A percentile compares a stretch with the other conserved stretches of the same genome.
phyloP scores from a whole-genome alignment of 2,888 invertebrate species.

The Oscheius sp. region DNA sequence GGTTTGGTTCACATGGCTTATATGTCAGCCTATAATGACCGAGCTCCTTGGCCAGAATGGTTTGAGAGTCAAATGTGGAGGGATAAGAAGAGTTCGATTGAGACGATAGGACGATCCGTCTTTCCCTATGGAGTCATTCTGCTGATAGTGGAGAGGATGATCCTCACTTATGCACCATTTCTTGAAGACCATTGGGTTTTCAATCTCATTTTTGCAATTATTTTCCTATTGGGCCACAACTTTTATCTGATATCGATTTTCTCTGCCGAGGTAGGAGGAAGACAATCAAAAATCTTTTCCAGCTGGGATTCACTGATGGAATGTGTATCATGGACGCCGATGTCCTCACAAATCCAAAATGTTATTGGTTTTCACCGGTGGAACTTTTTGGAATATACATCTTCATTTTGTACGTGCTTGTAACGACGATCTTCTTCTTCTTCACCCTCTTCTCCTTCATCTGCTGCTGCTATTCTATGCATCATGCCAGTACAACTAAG shows the following conservation, averaged over 20 bases:
- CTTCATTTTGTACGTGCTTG: constrained; percentile 32
- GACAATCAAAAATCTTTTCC: not conserved
- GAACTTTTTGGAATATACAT: constrained; percentile 45
- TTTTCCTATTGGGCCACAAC: constrained; percentile 41
- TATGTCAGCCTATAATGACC: constrained; percentile 23
- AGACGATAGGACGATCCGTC: constrained; percentile 41
- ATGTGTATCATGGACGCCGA: not conserved
- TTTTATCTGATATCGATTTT: too few relatives aligned
- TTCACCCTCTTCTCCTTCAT: constrained; percentile 46
- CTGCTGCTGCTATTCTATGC: constrained; percentile 36
- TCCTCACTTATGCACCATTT: constrained; percentile 39
- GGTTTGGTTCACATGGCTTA: constrained; percentile 44
- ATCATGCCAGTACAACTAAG: too few relatives aligned
- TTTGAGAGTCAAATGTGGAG: constrained; percentile 42
- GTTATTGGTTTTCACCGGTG: constrained; percentile 27
- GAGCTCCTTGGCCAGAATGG: constrained; percentile 45
- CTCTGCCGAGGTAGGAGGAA: constrained; percentile 41
- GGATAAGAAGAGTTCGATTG: constrained; percentile 36
- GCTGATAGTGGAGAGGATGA: constrained; percentile 38
- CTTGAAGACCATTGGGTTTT: constrained; percentile 41
- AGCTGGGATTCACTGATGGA: too few relatives aligned
- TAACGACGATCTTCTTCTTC: constrained; percentile 42
- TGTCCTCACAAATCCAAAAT: not conserved
- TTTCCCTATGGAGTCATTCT: constrained; percentile 49
- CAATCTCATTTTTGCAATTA: constrained; percentile 44